Base-by-base conservation (phyloP, 2,797 vertebrate genomes). In the Uromys caudimaculatus region DNA sequence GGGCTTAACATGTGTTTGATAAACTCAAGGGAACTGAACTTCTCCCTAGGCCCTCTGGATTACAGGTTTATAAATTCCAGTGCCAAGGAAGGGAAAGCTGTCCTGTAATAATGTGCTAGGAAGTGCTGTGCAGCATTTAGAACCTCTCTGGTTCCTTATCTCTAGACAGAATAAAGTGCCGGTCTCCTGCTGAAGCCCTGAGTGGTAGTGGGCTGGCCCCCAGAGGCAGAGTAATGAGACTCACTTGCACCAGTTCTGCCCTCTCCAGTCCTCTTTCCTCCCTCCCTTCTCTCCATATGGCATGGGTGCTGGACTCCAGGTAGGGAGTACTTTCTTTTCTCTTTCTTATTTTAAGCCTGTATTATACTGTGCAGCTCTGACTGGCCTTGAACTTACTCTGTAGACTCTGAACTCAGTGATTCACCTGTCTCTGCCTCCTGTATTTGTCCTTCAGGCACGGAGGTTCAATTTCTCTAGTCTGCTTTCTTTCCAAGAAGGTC, bases 401-500 rank as follows among this genome's bases (percentile, higher is more conserved):
- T 44, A 23, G 82, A 84, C 27, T 29, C 41, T 1, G 4, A 62
- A 64, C 60, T 84, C 41, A 21, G 41, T 47, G 82, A 64, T 35
- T 21, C 27, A 4, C 56, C 54, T 62, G 38, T 19, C 16, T 32
- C 41, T 64, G 38, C 41, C 58, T 67, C 91, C n/a, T 62, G 41
- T 5, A 32, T 23, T 9, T 73, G 14, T 78, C 81, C 23, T 69
- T 13, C 2, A 56, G 79, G n/a, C 60, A 4, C 32, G 58, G 24
- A 88, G 19, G 14, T 84, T 90, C 44, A 54, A 56, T 88, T n/a
- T 88, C 54, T 81, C 44, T 35, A 21, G 23, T 86, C 56, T 62
- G 56, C 54, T 92, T 86, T 89, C 92, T 88, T 38, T 78, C 93
- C 78, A 14, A 85, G 50, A 95, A 73, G 50, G 76, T 44, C 60